phyloP scores from a whole-genome alignment of 2,113 vertebrate species.

The Isurus oxyrinchus region DNA sequence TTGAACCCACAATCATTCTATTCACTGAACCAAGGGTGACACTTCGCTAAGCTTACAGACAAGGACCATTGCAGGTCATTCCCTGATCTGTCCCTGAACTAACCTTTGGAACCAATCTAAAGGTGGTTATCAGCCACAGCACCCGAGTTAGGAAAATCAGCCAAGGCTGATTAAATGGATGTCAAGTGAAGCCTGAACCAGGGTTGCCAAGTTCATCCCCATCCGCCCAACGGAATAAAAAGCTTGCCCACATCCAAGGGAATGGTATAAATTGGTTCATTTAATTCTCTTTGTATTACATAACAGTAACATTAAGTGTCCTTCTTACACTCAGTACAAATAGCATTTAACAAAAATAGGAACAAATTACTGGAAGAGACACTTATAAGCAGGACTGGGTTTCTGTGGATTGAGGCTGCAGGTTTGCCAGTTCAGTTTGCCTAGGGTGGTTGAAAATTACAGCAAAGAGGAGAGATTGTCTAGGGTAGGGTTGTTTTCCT shows the following conservation, averaged over 20 bases:
- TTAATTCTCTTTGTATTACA: no score
- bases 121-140: no score
- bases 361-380: background rate
- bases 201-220: background rate
- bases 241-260: background rate
- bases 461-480: no score
- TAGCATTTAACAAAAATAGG: background rate
- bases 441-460: no score
- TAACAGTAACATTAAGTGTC: background rate
- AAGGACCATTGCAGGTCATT: background rate
- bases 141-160: background rate
- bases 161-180: background rate
- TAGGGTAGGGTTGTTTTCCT: no score
- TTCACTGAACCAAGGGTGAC: no score
- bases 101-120: background rate
- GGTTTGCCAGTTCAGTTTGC: background rate
- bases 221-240: background rate
- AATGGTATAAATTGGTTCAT: no score
- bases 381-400: background rate
- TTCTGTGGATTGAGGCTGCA: background rate
- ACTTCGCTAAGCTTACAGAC: no score
- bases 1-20: no score
- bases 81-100: background rate
- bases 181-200: no score
- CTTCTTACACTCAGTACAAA: background rate